Evolutionary conservation across 2,797 vertebrate species (phyloP).

Genomic region (Enteromius viviparus): DNA sequence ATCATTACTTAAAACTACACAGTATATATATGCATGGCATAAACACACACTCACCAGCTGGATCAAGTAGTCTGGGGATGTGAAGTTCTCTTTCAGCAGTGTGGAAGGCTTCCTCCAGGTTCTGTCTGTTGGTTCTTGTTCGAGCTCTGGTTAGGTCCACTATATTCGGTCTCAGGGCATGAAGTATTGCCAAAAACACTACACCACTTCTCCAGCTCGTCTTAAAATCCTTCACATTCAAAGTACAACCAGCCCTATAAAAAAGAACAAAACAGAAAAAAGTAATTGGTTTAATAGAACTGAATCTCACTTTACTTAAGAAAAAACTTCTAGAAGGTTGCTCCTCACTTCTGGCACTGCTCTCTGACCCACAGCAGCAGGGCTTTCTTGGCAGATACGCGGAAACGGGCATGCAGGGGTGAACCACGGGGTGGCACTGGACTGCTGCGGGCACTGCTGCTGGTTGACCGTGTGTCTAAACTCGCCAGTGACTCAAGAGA

Average conservation of each 20-base stretch:
- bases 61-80: constrained; percentile 89
- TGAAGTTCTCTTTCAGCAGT: constrained; percentile 87
- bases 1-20: background rate
- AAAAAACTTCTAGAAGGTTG: background rate
- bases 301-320: background rate
- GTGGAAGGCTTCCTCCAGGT: constrained; percentile 89
- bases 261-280: background rate
- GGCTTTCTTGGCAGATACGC: constrained; percentile 90
- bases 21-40: background rate
- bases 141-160: constrained; percentile 84
- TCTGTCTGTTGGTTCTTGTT: constrained; percentile 87
- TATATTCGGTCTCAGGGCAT: constrained; percentile 84
- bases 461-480: constrained; percentile 75
- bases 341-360: constrained; percentile 82
- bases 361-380: constrained; percentile 92
- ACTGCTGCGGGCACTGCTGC: constrained; percentile 75
- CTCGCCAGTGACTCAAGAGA: constrained; percentile 78
- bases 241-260: constrained; percentile 73
- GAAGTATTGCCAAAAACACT: constrained; percentile 89
- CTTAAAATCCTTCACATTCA: constrained; percentile 90
- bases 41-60: constrained; percentile 79
- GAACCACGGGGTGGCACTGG: constrained; percentile 76
- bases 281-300: background rate
- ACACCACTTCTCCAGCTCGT: constrained; percentile 91
- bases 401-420: constrained; percentile 81